A percentile compares a stretch with the other conserved stretches of the same genome.
Evolutionary conservation across 2,797 vertebrate genomes (phyloP).

Genomic region (Myripristis murdjan): DNA sequence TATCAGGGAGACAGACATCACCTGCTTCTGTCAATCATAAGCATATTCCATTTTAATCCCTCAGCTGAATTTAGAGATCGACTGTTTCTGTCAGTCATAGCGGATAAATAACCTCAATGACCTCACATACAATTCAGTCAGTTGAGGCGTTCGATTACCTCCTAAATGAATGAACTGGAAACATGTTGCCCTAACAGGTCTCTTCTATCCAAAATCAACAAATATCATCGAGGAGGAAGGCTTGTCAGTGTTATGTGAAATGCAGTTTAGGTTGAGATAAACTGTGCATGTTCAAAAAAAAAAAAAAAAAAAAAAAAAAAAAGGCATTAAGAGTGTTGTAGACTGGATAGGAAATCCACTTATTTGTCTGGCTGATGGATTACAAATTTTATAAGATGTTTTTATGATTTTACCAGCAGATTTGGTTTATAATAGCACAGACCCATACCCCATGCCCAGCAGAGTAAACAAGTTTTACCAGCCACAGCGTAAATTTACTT

Average conservation of each 20-base stretch:
- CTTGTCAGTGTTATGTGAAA: too few species aligned
- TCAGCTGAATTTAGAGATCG: background rate
- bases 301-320: slow-evolving; percentile 15
- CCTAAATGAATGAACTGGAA: too few species aligned
- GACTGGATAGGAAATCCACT: background rate
- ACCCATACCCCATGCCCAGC: background rate
- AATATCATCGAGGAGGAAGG: too few species aligned
- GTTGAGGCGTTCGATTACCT: background rate
- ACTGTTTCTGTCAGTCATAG: background rate
- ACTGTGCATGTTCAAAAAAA: background rate
- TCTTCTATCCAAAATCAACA: too few species aligned
- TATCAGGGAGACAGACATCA: background rate
- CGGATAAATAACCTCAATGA: background rate
- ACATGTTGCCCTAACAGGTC: too few species aligned
- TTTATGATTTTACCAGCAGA: background rate
- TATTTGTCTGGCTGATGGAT: background rate
- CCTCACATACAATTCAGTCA: background rate
- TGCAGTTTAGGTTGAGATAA: background rate
- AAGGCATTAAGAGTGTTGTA: slow-evolving; percentile 9
- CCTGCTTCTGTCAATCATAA: slow-evolving; percentile 1
- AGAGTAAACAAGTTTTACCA: background rate
- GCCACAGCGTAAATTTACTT: background rate
- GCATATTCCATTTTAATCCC: background rate
- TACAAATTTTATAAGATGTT: background rate
- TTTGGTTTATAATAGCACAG: slow-evolving; percentile 11